Evolutionary conservation across 2,113 vertebrate genomes (phyloP), one percentile per base, ranked within the genome.

Genomic region (Falco punctatus): DNA sequence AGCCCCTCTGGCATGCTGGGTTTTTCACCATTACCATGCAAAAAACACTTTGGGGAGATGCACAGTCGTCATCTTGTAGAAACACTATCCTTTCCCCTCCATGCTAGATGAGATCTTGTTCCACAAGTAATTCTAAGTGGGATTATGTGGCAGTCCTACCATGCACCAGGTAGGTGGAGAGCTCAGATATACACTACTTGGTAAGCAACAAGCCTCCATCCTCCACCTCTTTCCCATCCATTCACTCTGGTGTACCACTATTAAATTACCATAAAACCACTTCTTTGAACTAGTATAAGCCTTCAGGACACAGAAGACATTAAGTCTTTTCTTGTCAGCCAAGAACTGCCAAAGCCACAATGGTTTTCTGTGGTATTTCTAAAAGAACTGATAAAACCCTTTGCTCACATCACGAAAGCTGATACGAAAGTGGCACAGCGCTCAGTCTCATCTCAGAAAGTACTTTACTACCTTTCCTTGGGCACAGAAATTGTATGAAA

Each of bases 21-120:
- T 77, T 84, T 86, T 69, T 59, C 67, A 62, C 32, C 0, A 0
- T 10, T 10, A 67, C 52, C 69, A 72, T 75, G 66, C 64, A 67
- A 21, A 80, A 71, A 75, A 28, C 49, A 82, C 54, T 82, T 70
- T 17, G 46, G 72, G 32, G 90, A 86, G 42, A 82, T 0, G 0
- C 73, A 42, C 23, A 58, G 32, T n/a, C 5, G 0, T n/a, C 62
- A 26, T 24, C 12, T 1, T 4, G 2, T 4, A 58, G 13, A 35
- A 94, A 80, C 52, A 42, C 73, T 38, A 21, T 14, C 40, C 71
- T 30, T 48, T 51, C 66, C 38, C 27, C 20, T 44, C 67, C 1
- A 1, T 26, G 73, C 64, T 49, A 54, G 40, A 51, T 2, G 8
- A 58, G 72, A 73, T 62, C 61, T 46, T 52, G 55, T 38, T 75